phyloP scores from a whole-genome alignment of 1,140 invertebrate species.

The Hycleus cichorii region DNA sequence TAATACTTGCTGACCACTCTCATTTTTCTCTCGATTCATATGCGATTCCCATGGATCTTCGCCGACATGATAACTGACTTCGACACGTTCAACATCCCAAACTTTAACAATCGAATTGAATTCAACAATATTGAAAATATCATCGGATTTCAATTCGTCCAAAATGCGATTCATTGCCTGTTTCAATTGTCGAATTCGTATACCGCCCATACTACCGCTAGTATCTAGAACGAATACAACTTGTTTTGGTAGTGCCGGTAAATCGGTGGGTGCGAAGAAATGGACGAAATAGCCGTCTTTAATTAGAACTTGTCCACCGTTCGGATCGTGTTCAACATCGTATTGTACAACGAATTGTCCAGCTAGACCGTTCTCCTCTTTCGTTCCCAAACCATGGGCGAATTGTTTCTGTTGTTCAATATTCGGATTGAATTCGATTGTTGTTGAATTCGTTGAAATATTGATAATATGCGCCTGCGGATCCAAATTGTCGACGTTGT shows the following conservation, averaged over 20 bases:
- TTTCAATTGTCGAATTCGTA: constrained; percentile 55
- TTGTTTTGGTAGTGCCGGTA: constrained; percentile 55
- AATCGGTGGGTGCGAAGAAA: constrained; percentile 55
- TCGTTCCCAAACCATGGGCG: constrained; percentile 24
- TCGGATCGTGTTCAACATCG: constrained; percentile 48
- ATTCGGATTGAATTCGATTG: constrained; percentile 42
- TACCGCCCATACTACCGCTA: constrained; percentile 60
- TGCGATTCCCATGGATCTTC: neutral
- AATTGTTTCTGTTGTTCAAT: constrained; percentile 43
- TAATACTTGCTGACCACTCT: neutral
- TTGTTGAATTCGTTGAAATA: constrained; percentile 18
- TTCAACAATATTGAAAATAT: constrained; percentile 60
- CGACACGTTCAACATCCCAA: constrained; percentile 16
- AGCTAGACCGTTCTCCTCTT: constrained; percentile 44
- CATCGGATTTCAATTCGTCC: constrained; percentile 49
- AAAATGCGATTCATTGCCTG: constrained; percentile 62
- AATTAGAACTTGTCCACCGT: constrained; percentile 48
- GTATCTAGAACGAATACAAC: constrained; percentile 64
- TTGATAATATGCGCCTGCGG: constrained; percentile 24
- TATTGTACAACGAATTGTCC: constrained; percentile 60
- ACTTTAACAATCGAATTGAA: constrained; percentile 47
- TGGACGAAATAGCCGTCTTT: constrained; percentile 71
- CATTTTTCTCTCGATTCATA: neutral
- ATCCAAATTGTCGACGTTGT: constrained; percentile 21
- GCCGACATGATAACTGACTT: constrained; percentile 11